Evolutionary conservation across 2,797 vertebrate genomes (phyloP).

Genomic region (Oreortyx pictus): DNA sequence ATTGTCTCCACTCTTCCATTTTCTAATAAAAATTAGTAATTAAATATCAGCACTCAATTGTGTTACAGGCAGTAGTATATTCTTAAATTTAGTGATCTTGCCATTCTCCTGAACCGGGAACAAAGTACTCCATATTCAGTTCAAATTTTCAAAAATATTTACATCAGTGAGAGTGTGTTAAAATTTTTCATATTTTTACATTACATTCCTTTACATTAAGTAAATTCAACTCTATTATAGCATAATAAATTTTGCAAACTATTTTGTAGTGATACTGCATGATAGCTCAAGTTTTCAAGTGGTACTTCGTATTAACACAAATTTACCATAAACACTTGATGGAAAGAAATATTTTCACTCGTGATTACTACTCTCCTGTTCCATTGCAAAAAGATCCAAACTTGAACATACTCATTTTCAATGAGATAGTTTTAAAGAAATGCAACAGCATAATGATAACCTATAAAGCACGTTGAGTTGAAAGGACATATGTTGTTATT

Average conservation of each 20-base stretch:
- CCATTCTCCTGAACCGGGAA: neutral
- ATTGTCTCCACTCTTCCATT: neutral
- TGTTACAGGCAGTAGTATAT: neutral
- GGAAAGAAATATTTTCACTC: neutral
- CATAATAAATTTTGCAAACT: neutral
- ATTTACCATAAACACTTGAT: neutral
- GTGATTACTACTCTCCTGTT: neutral
- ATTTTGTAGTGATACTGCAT: neutral
- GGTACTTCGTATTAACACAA: neutral
- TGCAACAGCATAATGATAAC: neutral
- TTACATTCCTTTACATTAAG: neutral
- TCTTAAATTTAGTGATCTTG: neutral
- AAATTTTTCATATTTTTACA: neutral
- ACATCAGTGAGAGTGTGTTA: neutral
- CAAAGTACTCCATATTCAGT: neutral
- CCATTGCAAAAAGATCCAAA: neutral
- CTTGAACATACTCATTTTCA: neutral
- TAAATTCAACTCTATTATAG: neutral
- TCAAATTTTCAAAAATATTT: neutral
- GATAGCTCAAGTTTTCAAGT: neutral
- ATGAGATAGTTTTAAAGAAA: slow-evolving; percentile 17
- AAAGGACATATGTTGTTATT: slow-evolving; percentile 9
- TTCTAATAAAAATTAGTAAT: neutral
- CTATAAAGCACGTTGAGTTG: neutral
- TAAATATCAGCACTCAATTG: neutral